These are phyloP conservation scores for Asarcornis scutulata DNA, from an alignment of 2,113 vertebrate genomes.

Conservation along the genomic window DNA sequence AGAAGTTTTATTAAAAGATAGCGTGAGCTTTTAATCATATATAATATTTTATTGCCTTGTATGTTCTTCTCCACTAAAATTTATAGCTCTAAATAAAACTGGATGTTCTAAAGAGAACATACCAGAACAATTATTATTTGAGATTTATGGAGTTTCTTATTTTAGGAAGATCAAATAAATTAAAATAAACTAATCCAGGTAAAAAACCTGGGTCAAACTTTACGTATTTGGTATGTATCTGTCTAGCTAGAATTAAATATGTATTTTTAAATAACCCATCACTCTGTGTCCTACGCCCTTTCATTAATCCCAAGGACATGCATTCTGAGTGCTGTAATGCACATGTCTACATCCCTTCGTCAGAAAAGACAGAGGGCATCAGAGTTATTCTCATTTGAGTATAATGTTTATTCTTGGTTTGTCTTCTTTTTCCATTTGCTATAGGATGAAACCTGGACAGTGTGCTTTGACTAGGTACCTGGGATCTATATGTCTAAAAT, in stretches of 20 bases:
- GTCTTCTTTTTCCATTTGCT: not conserved
- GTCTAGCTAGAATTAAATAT: not conserved
- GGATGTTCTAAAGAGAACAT: not conserved
- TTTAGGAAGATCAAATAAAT: not conserved
- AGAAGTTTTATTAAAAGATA: not conserved
- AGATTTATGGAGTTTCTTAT: not conserved
- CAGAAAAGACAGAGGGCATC: not conserved
- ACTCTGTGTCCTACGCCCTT: not conserved
- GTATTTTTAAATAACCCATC: not conserved
- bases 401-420: not conserved
- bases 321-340: not conserved
- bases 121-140: not conserved
- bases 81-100: not conserved
- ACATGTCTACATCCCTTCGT: not conserved
- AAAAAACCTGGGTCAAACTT: not conserved
- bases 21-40: not conserved
- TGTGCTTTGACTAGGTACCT: not conserved
- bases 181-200: not conserved
- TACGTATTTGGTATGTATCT: not conserved
- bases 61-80: not conserved
- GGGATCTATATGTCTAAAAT: not conserved
- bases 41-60: not conserved
- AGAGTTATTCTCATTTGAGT: not conserved
- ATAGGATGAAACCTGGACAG: not conserved
- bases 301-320: not conserved